Evolutionary conservation across 2,797 vertebrate genomes (phyloP).

Genomic region (Pyrocephalus nanus): DNA sequence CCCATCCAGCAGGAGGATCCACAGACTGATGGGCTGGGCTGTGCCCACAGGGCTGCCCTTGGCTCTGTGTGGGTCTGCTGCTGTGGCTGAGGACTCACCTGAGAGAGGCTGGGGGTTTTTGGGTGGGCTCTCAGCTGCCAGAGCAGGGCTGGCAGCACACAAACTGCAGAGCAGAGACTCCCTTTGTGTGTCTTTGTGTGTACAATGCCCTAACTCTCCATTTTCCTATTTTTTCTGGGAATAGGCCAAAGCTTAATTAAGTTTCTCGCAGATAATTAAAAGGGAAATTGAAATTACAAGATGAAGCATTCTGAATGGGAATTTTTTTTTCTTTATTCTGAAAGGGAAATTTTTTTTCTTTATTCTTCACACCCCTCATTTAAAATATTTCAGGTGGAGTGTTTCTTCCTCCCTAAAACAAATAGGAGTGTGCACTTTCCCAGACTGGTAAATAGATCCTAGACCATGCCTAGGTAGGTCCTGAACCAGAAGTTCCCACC

Average conservation of each 20-base stretch:
- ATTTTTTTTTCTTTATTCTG: not conserved
- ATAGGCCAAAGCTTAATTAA: not conserved
- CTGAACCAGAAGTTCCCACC: not conserved
- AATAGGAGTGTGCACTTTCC: not conserved
- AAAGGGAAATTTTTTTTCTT: not conserved
- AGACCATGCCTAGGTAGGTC: not conserved
- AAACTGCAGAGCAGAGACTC: not conserved
- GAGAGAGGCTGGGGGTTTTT: rapidly evolving
- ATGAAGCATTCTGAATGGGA: not conserved
- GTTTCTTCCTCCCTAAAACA: not conserved
- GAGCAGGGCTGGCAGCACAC: not conserved
- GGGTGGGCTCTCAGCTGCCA: not conserved
- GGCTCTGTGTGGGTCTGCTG: not conserved
- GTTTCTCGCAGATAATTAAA: not conserved
- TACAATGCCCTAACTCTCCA: not conserved
- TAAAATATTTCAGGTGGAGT: not conserved
- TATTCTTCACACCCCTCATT: not conserved
- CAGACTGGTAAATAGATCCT: not conserved
- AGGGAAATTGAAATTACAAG: not conserved
- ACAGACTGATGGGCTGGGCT: rapidly evolving
- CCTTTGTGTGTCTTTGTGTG: rapidly evolving
- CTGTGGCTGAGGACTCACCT: rapidly evolving
- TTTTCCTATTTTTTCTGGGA: not conserved
- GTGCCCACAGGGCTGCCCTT: not conserved
- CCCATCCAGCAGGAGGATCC: not conserved